Percentiles rank a stretch among this genome's conserved stretches.
Evolutionary conservation across 1,140 invertebrate species (phyloP).

Genomic region (Aphaenogaster floridana): DNA sequence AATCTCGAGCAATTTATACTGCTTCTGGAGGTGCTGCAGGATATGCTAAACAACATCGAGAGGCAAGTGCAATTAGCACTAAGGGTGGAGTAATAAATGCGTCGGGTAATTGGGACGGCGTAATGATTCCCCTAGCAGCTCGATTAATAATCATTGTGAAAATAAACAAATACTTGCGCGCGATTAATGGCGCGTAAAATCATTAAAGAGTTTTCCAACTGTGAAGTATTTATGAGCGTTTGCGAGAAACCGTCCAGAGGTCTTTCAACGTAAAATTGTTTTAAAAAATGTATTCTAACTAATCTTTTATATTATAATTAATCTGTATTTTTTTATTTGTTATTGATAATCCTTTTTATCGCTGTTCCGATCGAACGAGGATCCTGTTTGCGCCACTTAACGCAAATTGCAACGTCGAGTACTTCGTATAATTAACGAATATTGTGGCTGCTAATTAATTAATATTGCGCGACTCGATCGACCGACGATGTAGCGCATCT

Average conservation of each 20-base stretch:
- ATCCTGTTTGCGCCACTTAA: background rate
- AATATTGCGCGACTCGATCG: background rate
- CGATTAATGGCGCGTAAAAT: conserved; percentile 5
- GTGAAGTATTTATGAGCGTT: background rate
- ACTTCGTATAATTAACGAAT: conserved; percentile 32
- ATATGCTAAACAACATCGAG: conserved; percentile 97
- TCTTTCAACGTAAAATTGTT: background rate
- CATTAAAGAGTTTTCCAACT: background rate
- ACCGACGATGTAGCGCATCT: background rate
- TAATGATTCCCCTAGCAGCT: background rate
- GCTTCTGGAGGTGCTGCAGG: conserved; percentile 96
- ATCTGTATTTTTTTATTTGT: background rate
- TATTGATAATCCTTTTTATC: background rate
- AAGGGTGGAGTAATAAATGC: background rate
- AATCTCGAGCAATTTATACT: conserved; percentile 96
- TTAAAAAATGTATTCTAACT: background rate
- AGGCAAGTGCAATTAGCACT: conserved; percentile 84
- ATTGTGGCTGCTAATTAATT: conserved; percentile 30
- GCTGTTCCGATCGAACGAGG: background rate
- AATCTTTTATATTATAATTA: background rate
- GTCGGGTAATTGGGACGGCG: background rate
- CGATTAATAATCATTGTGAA: conserved; percentile 16
- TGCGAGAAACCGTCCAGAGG: background rate
- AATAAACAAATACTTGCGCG: background rate
- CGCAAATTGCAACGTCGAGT: no score